Conservation (phyloP, 2,888 invertebrate genomes). For the Drosophila nr. fundita region DNA sequence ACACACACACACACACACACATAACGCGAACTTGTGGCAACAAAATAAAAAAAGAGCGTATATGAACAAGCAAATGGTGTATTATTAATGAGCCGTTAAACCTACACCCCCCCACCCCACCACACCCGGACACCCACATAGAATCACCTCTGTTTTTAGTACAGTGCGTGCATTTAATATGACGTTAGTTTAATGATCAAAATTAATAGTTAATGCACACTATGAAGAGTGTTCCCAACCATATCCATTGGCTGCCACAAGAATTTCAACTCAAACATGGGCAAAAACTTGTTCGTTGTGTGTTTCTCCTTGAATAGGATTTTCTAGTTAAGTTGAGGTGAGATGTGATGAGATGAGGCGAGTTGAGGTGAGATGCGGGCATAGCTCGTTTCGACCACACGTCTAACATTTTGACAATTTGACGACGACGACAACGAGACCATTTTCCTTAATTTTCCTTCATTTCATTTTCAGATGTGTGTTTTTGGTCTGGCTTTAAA, state of each 20-base stretch:
- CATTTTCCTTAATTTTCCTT: slow-evolving; percentile 23
- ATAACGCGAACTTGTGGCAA: slow-evolving; percentile 14
- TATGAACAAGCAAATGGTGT: slow-evolving; percentile 52
- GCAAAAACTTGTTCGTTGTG: slow-evolving; percentile 1
- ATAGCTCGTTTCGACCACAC: slow-evolving; percentile 15
- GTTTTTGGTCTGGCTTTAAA: not conserved
- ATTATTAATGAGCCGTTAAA: slow-evolving; percentile 61
- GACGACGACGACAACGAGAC: slow-evolving; percentile 31
- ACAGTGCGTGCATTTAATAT: slow-evolving; percentile 68
- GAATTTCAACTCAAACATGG: slow-evolving; percentile 15
- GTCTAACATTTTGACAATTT: slow-evolving; percentile 43
- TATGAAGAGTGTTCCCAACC: not conserved
- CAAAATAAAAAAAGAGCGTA: slow-evolving; percentile 14
- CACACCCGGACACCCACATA: not conserved
- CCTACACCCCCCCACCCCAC: slow-evolving; percentile 23
- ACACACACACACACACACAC: slow-evolving; percentile 6
- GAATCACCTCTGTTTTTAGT: slow-evolving; percentile 8
- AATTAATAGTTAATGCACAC: slow-evolving; percentile 58
- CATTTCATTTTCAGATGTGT: slow-evolving; percentile 26
- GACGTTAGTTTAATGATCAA: slow-evolving; percentile 59
- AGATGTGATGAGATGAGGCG: not conserved
- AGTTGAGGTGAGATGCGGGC: not conserved
- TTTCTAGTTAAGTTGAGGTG: not conserved
- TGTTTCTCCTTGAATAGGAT: not conserved
- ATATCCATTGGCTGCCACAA: slow-evolving; percentile 2